Conservation (phyloP, 2,888 invertebrate genomes). For the Trypoxylon attenuatum region DNA sequence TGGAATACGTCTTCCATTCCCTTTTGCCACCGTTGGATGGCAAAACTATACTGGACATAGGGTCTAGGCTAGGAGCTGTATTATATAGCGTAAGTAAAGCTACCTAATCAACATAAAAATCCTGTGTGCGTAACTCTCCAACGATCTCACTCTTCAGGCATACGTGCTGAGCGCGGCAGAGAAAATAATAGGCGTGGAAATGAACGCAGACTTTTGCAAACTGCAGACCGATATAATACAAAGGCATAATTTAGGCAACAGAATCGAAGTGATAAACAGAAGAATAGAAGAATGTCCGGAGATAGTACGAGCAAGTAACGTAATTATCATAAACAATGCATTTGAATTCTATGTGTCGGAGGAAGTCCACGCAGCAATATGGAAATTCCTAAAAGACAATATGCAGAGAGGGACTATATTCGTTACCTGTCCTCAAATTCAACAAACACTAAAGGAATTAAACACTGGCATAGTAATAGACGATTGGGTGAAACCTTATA, state of each 20-base stretch:
- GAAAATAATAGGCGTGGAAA: slow-evolving; percentile 82
- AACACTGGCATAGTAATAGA: slow-evolving; percentile 75
- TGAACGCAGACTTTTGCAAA: slow-evolving; percentile 80
- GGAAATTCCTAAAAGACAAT: slow-evolving; percentile 78
- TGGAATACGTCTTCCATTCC: slow-evolving; percentile 80
- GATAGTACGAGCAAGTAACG: slow-evolving; percentile 77
- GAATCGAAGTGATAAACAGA: slow-evolving; percentile 78
- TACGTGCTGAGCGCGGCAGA: slow-evolving; percentile 78
- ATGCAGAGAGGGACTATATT: slow-evolving; percentile 78
- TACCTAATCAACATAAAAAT: background rate
- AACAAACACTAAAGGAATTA: slow-evolving; percentile 76
- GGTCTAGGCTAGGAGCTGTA: slow-evolving; percentile 82
- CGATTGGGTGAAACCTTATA: slow-evolving; percentile 72
- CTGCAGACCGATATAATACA: slow-evolving; percentile 78
- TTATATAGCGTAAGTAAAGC: slow-evolving; percentile 79
- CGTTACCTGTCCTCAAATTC: slow-evolving; percentile 79
- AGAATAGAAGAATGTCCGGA: slow-evolving; percentile 78
- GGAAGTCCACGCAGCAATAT: slow-evolving; percentile 78
- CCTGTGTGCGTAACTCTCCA: too few relatives aligned
- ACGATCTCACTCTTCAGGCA: slow-evolving; percentile 75
- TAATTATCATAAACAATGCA: slow-evolving; percentile 81
- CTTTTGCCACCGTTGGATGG: slow-evolving; percentile 79
- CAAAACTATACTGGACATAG: slow-evolving; percentile 81
- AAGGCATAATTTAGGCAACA: slow-evolving; percentile 77
- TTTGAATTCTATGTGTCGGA: slow-evolving; percentile 81